Evolutionary conservation across 37 sponge, comb jelly and placozoan genomes (phyloP).

Genomic region (Agelas oroides): DNA sequence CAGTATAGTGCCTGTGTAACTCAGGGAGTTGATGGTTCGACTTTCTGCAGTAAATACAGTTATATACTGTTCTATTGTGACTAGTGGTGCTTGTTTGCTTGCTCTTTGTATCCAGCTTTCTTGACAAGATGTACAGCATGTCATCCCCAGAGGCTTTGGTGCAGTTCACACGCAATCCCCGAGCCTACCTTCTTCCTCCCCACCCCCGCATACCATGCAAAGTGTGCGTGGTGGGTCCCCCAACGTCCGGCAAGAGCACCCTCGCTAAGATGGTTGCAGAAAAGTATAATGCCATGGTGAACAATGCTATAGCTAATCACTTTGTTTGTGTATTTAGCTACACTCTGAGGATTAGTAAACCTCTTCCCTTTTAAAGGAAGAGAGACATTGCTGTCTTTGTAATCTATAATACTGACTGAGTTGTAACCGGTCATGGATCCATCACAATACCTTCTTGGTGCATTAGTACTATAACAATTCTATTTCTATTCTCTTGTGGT

Average conservation of each 20-base stretch:
- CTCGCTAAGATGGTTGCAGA: constrained; percentile 76
- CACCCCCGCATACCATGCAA: constrained; percentile 92
- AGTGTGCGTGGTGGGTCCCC: constrained; percentile 91
- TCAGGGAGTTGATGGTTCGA: no score
- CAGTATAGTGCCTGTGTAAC: no score
- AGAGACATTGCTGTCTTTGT: not conserved
- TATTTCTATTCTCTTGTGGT: no score
- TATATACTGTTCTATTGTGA: no score
- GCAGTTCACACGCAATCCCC: constrained; percentile 78
- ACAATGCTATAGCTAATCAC: no score
- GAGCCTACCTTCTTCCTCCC: constrained; percentile 88
- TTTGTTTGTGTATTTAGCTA: not conserved
- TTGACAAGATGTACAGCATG: constrained; percentile 95
- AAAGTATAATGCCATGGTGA: constrained; percentile 85
- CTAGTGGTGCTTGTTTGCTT: not conserved
- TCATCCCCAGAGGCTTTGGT: constrained; percentile 87
- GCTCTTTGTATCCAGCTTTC: constrained; percentile 58
- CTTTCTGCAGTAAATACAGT: no score
- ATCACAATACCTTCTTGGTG: no score
- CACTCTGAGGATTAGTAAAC: not conserved
- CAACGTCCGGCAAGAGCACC: constrained; percentile 85
- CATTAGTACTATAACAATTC: no score
- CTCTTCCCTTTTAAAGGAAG: not conserved
- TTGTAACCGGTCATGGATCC: no score
- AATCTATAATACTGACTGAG: no score